Evolutionary conservation across 1,140 invertebrate species (phyloP), one percentile per base, ranked within the genome.

Genomic region (Cheumatopsyche charites): DNA sequence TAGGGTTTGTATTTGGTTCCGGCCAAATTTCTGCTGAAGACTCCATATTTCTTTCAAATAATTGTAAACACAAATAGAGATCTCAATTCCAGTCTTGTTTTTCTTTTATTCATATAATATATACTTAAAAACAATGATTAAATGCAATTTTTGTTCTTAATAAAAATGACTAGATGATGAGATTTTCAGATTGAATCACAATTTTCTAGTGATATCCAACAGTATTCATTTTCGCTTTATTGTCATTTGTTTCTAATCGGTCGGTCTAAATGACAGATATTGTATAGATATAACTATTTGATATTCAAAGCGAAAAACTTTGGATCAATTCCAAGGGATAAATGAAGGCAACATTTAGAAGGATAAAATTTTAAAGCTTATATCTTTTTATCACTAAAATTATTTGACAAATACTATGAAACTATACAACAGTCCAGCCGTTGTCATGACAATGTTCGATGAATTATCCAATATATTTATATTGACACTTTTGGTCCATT

Each of bases 261-360:
- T 63, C 19, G 15, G n/a, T 63, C 41, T 12, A 21, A 26, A 23
- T 23, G 55, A 58, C 55, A 58, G 55, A 58, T 25, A 21, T 55
- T 58, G 55, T 58, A 25, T 26, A 52, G 58, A 26, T 41, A 26
- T 63, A 63, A 42, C 29, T 63, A 63, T 41, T 36, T 36, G 62
- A 43, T 62, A 70, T 62, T 62, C 47, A 71, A 52, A 63, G 61
- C 69, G 62, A 65, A 58, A 62, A 67, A 52, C 36, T 36, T 52
- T 45, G 29, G 70, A 58, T 72, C 62, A 66, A 72, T 66, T 72
- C 70, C 62, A 67, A 72, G 68, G 70, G 70, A 66, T 58, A 67
- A 72, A 67, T 61, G 43, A 72, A 72, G 70, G 70, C 70, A 72
- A 72, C 63, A 72, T 72, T 67, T 72, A 72, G 70, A 66, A 72